Percentiles rank a stretch among this genome's conserved stretches.
These are phyloP conservation scores for Neomorphus geoffroyi DNA, from an alignment of 2,797 vertebrate species.

Conservation along the genomic window DNA sequence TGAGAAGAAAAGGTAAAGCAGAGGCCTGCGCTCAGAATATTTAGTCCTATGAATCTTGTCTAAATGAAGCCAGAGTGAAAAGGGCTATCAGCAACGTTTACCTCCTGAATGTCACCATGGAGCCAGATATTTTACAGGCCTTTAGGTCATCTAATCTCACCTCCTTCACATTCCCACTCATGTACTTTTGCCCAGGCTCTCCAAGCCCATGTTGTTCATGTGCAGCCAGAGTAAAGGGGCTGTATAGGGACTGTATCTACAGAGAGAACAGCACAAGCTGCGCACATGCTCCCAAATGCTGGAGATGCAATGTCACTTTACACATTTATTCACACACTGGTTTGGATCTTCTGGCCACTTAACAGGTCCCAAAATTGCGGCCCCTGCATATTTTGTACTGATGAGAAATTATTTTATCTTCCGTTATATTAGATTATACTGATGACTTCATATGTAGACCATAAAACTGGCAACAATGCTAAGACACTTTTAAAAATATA, in stretches of 20 bases:
- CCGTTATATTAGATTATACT: not conserved
- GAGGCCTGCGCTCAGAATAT: not conserved
- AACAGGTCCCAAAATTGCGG: not conserved
- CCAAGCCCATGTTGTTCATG: fast-evolving
- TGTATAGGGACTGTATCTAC: not conserved
- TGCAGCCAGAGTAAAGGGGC: not conserved
- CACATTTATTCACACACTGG: not conserved
- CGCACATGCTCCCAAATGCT: not conserved
- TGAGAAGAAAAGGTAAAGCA: not conserved
- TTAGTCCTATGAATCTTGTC: not conserved
- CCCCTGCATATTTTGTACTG: not conserved
- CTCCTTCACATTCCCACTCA: not conserved
- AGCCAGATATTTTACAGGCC: not conserved
- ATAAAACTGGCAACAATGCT: not conserved
- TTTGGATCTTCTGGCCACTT: not conserved
- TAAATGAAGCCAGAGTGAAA: not conserved
- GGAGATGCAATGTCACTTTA: not conserved
- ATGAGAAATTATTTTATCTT: not conserved
- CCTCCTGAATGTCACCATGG: not conserved
- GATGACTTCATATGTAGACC: not conserved
- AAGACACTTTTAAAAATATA: too few relatives aligned
- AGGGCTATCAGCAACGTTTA: not conserved
- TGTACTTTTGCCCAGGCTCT: not conserved
- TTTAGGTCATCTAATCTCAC: not conserved
- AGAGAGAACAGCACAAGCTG: not conserved